A percentile compares a stretch with the other conserved stretches of the same genome.
Evolutionary conservation across 2,113 vertebrate species (phyloP).

Genomic region (Chrysemys picta): DNA sequence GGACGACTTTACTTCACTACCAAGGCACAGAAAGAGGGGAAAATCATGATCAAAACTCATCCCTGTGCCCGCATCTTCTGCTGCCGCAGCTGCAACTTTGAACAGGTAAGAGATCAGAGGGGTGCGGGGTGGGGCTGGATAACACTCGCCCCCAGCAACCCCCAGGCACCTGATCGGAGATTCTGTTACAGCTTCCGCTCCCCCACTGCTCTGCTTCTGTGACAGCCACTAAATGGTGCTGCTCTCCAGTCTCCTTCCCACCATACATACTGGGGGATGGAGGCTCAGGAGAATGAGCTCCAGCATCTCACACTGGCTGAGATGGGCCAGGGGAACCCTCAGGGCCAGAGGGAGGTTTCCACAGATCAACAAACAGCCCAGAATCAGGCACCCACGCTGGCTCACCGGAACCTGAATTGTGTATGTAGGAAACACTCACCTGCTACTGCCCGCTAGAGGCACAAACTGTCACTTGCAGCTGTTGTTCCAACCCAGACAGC

Average conservation of each 20-base stretch:
- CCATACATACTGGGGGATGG: background rate
- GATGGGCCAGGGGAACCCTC: background rate
- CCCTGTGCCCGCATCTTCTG: conserved; percentile 92
- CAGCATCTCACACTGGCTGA: background rate
- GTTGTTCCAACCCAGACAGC: background rate
- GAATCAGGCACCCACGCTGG: background rate
- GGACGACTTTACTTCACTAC: conserved; percentile 93
- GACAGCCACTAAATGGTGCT: background rate
- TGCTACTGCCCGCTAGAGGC: background rate
- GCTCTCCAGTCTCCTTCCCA: background rate
- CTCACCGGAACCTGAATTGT: background rate
- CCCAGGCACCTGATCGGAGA: background rate
- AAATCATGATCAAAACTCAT: conserved; percentile 93
- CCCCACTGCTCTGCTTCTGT: background rate
- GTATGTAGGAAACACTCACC: background rate
- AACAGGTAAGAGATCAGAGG: conserved; percentile 81
- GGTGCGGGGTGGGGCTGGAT: fast-evolving
- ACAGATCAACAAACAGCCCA: background rate
- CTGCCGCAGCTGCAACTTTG: conserved; percentile 91
- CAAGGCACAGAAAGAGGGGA: conserved; percentile 91
- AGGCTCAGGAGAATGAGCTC: background rate
- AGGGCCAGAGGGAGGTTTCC: background rate
- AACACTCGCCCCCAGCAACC: background rate
- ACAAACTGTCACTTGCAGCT: background rate
- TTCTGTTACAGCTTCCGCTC: background rate